Conservation (phyloP, 1,140 invertebrate species). For the Apolygus lucorum region DNA sequence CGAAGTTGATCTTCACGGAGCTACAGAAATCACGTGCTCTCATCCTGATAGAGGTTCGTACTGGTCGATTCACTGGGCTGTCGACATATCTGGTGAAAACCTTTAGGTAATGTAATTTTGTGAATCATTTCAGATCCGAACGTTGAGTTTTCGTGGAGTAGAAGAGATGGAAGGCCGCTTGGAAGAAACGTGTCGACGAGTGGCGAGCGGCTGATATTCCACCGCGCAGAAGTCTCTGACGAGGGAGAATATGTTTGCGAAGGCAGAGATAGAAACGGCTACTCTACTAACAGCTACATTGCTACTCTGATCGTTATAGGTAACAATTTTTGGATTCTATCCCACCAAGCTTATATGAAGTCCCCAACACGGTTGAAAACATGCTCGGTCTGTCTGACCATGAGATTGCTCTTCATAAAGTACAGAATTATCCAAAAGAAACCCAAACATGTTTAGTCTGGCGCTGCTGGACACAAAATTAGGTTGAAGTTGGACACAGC, state of each 20-base stretch:
- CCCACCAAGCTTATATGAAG: conserved; percentile 21
- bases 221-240: conserved; percentile 51
- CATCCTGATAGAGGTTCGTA: not conserved
- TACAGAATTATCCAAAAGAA: conserved; percentile 11
- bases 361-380: conserved; percentile 10
- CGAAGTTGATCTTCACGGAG: conserved; percentile 13
- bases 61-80: too few relatives aligned
- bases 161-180: conserved; percentile 50
- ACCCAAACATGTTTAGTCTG: conserved; percentile 16
- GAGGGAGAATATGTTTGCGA: conserved; percentile 72
- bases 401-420: too few relatives aligned
- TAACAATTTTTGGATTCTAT: conserved; percentile 42
- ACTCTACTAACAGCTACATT: conserved; percentile 41
- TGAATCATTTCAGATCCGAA: not conserved
- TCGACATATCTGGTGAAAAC: too few relatives aligned
- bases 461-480: conserved; percentile 2
- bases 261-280: conserved; percentile 43
- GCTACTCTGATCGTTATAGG: conserved; percentile 49
- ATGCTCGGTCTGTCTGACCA: too few relatives aligned
- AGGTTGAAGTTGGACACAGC: conserved; percentile 13
- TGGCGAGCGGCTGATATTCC: conserved; percentile 47
- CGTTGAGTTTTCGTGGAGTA: conserved; percentile 45
- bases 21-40: not conserved
- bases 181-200: conserved; percentile 42
- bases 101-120: too few relatives aligned